Evolutionary conservation across 2,113 vertebrate species (phyloP).

Genomic region (Thunnus maccoyii): DNA sequence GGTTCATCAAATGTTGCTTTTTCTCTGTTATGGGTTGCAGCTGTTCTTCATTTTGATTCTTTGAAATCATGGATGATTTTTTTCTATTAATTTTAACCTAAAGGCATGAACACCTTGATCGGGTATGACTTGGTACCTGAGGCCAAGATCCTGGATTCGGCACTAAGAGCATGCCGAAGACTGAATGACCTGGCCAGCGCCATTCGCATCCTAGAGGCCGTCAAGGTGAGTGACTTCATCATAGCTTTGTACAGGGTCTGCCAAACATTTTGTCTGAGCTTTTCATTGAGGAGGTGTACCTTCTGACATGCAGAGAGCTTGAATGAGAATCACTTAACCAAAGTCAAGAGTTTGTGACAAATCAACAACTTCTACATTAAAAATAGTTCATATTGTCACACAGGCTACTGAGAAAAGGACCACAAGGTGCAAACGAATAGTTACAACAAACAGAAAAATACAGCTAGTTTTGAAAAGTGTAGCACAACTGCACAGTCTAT

Average conservation of each 20-base stretch:
- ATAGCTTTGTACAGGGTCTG: no score
- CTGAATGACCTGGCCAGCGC: conserved; percentile 96
- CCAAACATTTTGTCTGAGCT: not conserved
- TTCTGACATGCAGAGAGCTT: not conserved
- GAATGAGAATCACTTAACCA: no score
- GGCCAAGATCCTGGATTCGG: conserved; percentile 96
- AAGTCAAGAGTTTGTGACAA: no score
- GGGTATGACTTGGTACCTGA: conserved; percentile 97
- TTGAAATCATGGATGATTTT: not conserved
- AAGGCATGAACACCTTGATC: conserved; percentile 96
- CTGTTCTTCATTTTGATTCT: not conserved
- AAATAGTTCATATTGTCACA: no score
- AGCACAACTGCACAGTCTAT: no score
- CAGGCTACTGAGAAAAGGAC: no score
- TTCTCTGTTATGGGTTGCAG: not conserved
- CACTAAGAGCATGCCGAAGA: conserved; percentile 93
- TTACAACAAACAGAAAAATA: no score
- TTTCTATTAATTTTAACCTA: not conserved
- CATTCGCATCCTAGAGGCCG: conserved; percentile 96
- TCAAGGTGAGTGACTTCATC: conserved; percentile 88
- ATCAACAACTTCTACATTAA: no score
- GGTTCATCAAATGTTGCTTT: no score
- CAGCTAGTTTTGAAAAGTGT: no score
- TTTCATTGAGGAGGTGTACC: not conserved
- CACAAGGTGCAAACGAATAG: no score